Evolutionary conservation across 2,797 vertebrate genomes (phyloP).

Genomic region (Salmo trutta): DNA sequence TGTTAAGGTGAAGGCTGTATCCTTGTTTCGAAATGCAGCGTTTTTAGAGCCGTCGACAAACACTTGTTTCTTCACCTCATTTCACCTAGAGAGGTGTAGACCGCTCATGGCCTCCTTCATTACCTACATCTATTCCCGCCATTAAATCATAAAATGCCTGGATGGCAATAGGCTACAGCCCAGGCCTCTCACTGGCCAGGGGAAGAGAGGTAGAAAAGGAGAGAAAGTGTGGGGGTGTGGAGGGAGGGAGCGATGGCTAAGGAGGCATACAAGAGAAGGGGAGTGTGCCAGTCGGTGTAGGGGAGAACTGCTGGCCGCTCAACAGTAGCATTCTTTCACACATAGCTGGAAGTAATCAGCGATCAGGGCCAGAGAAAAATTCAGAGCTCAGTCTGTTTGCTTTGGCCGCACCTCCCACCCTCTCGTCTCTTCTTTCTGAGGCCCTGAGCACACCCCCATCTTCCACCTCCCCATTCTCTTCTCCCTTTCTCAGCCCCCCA

Average conservation of each 20-base stretch:
- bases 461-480: conserved; percentile 14
- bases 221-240: not conserved
- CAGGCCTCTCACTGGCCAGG: not conserved
- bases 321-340: conserved; percentile 74
- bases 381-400: conserved; percentile 76
- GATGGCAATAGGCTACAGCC: conserved; percentile 15
- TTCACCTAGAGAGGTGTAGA: conserved; percentile 43
- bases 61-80: conserved; percentile 45
- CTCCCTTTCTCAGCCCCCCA: conserved; percentile 7
- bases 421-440: conserved; percentile 5
- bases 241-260: conserved; percentile 4
- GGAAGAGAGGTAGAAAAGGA: not conserved
- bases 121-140: conserved; percentile 36
- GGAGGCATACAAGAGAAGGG: conserved; percentile 9
- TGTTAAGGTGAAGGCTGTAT: conserved; percentile 7
- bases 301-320: conserved; percentile 55
- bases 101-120: conserved; percentile 39
- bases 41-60: conserved; percentile 29
- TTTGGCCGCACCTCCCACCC: conserved; percentile 73
- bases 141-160: conserved; percentile 46
- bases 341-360: conserved; percentile 74
- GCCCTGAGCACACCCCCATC: conserved; percentile 24
- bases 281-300: conserved; percentile 27
- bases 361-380: conserved; percentile 64
- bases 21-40: conserved; percentile 11